These are phyloP conservation scores for Pseudopipra pipra DNA, from an alignment of 2,113 vertebrate species.

Conservation along the genomic window DNA sequence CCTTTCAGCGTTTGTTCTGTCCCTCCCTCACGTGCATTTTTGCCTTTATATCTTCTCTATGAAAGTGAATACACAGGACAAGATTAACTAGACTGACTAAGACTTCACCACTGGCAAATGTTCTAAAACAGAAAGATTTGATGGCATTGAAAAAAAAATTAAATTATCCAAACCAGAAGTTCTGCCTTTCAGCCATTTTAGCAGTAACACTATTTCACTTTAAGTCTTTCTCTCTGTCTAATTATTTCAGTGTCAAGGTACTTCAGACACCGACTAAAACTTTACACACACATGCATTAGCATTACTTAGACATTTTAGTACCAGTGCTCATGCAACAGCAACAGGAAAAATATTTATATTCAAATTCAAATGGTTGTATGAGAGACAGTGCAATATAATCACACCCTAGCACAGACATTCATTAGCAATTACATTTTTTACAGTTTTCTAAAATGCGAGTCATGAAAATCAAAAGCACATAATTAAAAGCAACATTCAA, in stretches of 20 bases:
- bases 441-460: slow-evolving; percentile 16
- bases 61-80: neutral
- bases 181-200: neutral
- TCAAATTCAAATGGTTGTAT: neutral
- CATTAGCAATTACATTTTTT: slow-evolving; percentile 39
- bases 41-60: neutral
- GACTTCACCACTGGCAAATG: neutral
- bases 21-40: neutral
- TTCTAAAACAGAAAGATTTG: neutral
- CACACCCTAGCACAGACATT: neutral
- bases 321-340: neutral
- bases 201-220: neutral
- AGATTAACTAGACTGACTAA: neutral
- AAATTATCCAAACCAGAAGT: neutral
- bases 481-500: slow-evolving; percentile 36
- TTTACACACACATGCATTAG: neutral
- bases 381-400: neutral
- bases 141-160: neutral
- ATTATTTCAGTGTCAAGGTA: neutral
- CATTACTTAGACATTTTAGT: neutral
- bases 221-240: neutral
- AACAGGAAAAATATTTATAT: neutral
- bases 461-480: slow-evolving; percentile 33
- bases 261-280: neutral
- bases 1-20: fast-evolving